These are phyloP conservation scores for Xestia ashworthii DNA, from an alignment of 2,888 invertebrate genomes.

Conservation along the genomic window DNA sequence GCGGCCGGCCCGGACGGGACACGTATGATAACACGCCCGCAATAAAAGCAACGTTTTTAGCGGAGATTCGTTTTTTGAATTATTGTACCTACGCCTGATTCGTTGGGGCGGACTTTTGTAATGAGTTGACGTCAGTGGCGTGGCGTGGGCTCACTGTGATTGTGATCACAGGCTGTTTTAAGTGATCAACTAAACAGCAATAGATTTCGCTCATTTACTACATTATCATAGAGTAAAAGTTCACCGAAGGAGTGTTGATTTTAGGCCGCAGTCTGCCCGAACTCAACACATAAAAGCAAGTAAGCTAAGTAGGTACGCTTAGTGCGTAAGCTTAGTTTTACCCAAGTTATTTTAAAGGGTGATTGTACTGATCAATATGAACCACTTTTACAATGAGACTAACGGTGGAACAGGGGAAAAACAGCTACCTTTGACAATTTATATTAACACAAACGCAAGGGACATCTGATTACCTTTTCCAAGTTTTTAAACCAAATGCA, in stretches of 20 bases:
- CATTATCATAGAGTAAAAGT: background rate
- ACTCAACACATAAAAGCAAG: background rate
- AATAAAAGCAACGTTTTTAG: slow-evolving; percentile 72
- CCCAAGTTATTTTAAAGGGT: background rate
- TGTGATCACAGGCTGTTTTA: background rate
- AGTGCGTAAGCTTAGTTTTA: no score
- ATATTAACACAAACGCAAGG: background rate
- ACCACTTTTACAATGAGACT: background rate
- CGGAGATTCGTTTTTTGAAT: slow-evolving; percentile 73
- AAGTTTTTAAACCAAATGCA: background rate
- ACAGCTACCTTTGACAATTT: background rate
- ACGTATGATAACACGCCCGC: slow-evolving; percentile 82
- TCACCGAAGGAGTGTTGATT: background rate
- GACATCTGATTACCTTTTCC: background rate
- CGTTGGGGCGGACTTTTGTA: slow-evolving; percentile 61
- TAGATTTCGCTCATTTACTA: background rate
- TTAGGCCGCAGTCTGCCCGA: background rate
- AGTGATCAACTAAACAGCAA: background rate
- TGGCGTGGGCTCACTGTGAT: slow-evolving; percentile 23
- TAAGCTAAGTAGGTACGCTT: no score
- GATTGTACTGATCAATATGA: background rate
- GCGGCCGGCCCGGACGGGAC: slow-evolving; percentile 75
- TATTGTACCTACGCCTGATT: slow-evolving; percentile 64
- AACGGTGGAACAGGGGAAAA: background rate
- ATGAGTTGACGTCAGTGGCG: slow-evolving; percentile 57